These are phyloP conservation scores for Poeciliopsis infans DNA, from an alignment of 2,797 vertebrate species.

Conservation along the genomic window DNA sequence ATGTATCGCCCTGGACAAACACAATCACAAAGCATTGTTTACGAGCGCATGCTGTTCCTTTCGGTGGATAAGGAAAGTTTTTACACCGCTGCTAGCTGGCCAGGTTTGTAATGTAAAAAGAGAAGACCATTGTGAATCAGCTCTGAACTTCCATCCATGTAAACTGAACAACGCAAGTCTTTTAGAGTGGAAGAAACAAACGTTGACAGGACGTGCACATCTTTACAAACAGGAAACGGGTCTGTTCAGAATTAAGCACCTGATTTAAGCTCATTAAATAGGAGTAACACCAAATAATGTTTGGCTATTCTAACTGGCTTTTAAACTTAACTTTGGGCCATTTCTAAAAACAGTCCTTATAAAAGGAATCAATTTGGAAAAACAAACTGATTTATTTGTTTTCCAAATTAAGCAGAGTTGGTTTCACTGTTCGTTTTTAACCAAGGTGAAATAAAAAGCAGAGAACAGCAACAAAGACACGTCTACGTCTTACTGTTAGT, in stretches of 20 bases:
- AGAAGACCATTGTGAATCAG: neutral
- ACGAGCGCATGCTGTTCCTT: neutral
- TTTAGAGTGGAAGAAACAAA: neutral
- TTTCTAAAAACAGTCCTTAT: no score
- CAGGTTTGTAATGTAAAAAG: neutral
- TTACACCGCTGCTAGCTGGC: neutral
- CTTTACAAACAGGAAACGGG: neutral
- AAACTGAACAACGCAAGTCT: neutral
- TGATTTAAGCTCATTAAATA: neutral
- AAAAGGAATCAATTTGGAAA: no score
- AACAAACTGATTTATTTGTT: neutral
- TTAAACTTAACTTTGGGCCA: neutral
- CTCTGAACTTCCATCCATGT: neutral
- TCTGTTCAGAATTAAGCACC: no score
- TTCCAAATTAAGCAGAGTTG: neutral
- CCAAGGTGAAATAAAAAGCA: neutral
- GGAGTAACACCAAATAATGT: neutral
- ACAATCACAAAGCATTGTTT: constrained; percentile 46
- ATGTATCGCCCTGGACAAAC: constrained; percentile 87
- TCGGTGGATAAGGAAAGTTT: neutral
- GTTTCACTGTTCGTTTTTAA: neutral
- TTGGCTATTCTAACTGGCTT: neutral
- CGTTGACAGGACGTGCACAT: neutral
- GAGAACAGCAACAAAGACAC: neutral
- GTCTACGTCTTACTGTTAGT: constrained; percentile 88